phyloP scores from a whole-genome alignment of 2,797 vertebrate species.

The Benthosema pterotum region DNA sequence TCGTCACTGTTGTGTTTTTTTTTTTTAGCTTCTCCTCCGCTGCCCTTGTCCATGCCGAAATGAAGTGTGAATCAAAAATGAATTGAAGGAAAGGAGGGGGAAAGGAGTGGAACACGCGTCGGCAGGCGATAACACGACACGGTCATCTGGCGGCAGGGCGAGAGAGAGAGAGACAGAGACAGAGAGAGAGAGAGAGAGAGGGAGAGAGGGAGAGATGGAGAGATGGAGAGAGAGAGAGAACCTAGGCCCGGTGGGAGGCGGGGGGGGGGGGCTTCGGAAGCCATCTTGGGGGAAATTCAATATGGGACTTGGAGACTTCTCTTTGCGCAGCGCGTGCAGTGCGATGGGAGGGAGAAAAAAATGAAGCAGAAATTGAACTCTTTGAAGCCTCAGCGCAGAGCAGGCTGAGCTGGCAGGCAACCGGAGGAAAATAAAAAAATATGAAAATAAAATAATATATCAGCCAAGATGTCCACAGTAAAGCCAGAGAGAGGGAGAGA shows the following conservation, averaged over 20 bases:
- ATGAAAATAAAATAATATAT: no score
- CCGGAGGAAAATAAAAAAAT: neutral
- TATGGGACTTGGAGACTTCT: slow-evolving; percentile 5
- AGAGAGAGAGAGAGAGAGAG: neutral
- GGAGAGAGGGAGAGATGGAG: slow-evolving; percentile 1
- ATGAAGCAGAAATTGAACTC: slow-evolving; percentile 31
- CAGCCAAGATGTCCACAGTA: neutral
- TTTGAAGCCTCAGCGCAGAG: slow-evolving; percentile 20
- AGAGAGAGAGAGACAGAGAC: neutral
- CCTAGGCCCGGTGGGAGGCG: no score
- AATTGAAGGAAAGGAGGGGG: slow-evolving; percentile 30
- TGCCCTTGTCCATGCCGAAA: slow-evolving; percentile 24
- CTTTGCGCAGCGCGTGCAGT: no score
- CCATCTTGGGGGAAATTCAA: slow-evolving; percentile 16
- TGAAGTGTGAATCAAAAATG: slow-evolving; percentile 51
- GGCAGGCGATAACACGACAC: slow-evolving; percentile 21
- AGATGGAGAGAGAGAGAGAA: slow-evolving; percentile 14
- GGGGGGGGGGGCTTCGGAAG: neutral
- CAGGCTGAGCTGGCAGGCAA: neutral
- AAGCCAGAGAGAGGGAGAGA: neutral
- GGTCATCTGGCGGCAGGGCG: neutral
- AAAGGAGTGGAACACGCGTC: slow-evolving; percentile 18
- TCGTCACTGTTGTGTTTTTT: no score
- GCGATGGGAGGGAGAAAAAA: slow-evolving; percentile 4
- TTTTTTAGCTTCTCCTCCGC: slow-evolving; percentile 6